Evolutionary conservation across 2,113 vertebrate species (phyloP), one percentile per base, ranked within the genome.

Genomic region (Chionis minor): DNA sequence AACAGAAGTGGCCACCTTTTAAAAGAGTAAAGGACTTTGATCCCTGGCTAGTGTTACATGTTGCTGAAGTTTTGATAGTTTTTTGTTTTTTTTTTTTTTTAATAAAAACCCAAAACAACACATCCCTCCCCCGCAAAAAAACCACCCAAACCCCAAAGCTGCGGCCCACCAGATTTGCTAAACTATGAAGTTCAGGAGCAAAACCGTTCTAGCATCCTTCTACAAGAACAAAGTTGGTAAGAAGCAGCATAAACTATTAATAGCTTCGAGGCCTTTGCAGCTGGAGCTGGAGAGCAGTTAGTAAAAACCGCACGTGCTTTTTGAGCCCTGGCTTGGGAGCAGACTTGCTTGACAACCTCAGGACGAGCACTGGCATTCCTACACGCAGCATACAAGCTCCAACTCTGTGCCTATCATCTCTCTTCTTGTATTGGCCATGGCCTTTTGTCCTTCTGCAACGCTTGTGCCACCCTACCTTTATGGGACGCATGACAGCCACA

Each of bases 401-500:
- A 83, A 2, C 22, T 81, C 59, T 20, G 2, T 6, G 19, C 15
- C 35, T 55, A 0, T 15, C 33, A 20, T 12, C 40, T 21, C 66
- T 75, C 27, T 17, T 70, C 40, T 45, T 56, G n/a, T 81, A 18
- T 1, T 24, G 11, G 45, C 33, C 32, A 21, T 0, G 1, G 35
- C n/a, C 21, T 59, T 67, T 33, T 24, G 9, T 19, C 35, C 47
- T 81, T 40, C 87, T 56, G 54, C 77, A 72, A 7, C 3, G 1
- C 28, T 49, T 20, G 6, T 2, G 2, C 24, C 22, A 21, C 33
- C 44, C 14, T 42, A 1, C 72, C 54, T 54, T 4, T 27, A 8
- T 1, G 35, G 44, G 49, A 38, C 18, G 13, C 14, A 1, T 9
- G 30, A 15, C 0, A 38, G 30, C 2, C 38, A 38, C 38, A 38